Evolutionary conservation across 2,888 invertebrate species (phyloP).

Genomic region (Axea sp.): DNA sequence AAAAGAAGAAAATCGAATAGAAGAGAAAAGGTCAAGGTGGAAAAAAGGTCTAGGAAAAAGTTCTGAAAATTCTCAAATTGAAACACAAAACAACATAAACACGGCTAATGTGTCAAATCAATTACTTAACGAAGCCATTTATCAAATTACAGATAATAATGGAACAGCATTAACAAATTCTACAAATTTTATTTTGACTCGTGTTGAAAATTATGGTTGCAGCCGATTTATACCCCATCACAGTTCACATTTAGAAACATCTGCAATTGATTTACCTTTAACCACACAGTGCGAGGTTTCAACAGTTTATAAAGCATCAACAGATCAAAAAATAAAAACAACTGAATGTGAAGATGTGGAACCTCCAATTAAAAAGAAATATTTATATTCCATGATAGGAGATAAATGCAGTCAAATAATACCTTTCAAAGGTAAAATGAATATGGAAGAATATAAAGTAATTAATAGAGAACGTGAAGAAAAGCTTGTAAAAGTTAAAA

Average conservation of each 20-base stretch:
- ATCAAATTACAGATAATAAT: no score
- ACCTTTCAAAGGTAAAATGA: constrained; percentile 13
- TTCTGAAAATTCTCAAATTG: background rate
- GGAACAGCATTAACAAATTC: background rate
- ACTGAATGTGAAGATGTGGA: background rate
- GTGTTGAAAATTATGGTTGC: background rate
- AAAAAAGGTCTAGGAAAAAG: constrained; percentile 16
- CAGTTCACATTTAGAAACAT: background rate
- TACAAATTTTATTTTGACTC: no score
- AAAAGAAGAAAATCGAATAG: constrained; percentile 18
- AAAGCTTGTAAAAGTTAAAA: no score
- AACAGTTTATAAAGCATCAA: no score
- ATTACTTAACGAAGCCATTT: no score
- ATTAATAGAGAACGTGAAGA: no score
- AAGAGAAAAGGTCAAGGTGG: constrained; percentile 26
- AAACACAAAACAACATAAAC: background rate
- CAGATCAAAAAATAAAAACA: background rate
- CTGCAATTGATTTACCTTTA: background rate
- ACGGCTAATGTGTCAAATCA: no score
- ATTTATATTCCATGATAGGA: background rate
- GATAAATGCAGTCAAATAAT: constrained; percentile 9
- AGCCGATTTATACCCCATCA: background rate
- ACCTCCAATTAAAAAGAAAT: background rate
- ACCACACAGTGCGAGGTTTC: no score
- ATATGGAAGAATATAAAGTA: background rate